These are phyloP conservation scores for Cacatua alba DNA, from an alignment of 2,113 vertebrate species.

Conservation along the genomic window DNA sequence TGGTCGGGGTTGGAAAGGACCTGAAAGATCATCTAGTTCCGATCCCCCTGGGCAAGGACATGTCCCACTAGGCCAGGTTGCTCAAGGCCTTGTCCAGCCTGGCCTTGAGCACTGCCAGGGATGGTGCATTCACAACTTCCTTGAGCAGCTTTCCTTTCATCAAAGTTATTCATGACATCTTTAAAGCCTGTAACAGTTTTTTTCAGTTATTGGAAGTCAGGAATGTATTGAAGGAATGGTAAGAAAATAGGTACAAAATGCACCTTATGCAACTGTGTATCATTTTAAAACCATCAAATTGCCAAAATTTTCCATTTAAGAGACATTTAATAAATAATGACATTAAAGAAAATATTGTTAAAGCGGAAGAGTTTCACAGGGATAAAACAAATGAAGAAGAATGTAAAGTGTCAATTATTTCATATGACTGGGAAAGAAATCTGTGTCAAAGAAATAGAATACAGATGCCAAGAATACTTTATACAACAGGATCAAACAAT, in stretches of 20 bases:
- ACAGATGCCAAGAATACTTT: not conserved
- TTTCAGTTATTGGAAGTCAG: constrained; percentile 31
- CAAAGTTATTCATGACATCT: constrained; percentile 11
- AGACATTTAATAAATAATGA: not conserved
- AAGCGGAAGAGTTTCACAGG: not conserved
- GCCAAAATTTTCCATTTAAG: not conserved
- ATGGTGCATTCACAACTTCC: not conserved
- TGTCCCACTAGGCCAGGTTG: not conserved
- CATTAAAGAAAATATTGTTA: constrained; percentile 26
- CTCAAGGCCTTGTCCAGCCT: not conserved
- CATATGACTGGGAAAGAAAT: not conserved
- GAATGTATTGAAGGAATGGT: not conserved
- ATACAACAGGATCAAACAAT: not conserved
- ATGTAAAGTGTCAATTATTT: not conserved
- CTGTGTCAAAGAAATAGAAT: not conserved
- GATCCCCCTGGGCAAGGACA: not conserved
- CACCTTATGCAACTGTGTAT: not conserved
- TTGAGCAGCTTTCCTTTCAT: not conserved
- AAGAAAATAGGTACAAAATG: constrained; percentile 10
- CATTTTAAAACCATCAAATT: not conserved
- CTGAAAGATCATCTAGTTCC: not conserved
- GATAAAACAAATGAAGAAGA: not conserved
- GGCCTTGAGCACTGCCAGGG: not conserved
- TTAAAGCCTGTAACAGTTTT: constrained; percentile 29
- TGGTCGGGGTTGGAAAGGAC: not conserved